These are phyloP conservation scores for Eueides isabella DNA, from an alignment of 1,140 invertebrate genomes.

Conservation along the genomic window DNA sequence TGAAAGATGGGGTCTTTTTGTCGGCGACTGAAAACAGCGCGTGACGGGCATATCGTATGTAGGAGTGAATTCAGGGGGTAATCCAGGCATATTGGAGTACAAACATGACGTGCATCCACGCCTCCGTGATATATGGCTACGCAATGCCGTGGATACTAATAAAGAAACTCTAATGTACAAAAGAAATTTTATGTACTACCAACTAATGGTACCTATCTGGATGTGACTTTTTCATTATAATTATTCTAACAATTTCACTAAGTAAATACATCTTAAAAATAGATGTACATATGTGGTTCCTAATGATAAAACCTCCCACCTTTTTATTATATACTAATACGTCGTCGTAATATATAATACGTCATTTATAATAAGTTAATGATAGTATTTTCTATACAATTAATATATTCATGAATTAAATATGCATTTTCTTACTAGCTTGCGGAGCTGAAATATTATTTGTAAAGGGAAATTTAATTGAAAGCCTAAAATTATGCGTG, in stretches of 20 bases:
- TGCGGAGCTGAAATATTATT: conserved; percentile 37
- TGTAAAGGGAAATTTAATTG: conserved; percentile 56
- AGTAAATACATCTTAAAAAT: too few relatives aligned
- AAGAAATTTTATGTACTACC: not conserved
- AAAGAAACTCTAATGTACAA: conserved; percentile 11
- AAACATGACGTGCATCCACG: conserved; percentile 53
- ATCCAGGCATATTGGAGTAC: conserved; percentile 56
- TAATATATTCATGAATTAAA: not conserved
- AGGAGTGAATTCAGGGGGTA: conserved; percentile 52
- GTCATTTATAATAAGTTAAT: too few relatives aligned
- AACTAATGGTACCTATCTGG: too few relatives aligned
- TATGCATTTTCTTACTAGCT: not conserved
- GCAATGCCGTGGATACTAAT: conserved; percentile 34
- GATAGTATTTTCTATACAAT: not conserved
- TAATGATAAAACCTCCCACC: too few relatives aligned
- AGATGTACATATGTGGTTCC: too few relatives aligned
- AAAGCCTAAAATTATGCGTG: conserved; percentile 58
- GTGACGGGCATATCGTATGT: conserved; percentile 61
- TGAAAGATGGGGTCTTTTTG: conserved; percentile 60
- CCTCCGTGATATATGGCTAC: conserved; percentile 36
- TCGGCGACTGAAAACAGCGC: conserved; percentile 52
- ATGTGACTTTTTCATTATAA: too few relatives aligned
- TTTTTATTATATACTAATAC: not conserved
- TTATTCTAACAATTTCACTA: too few relatives aligned
- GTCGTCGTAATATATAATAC: too few relatives aligned